Percentiles rank a stretch among this genome's conserved stretches.
phyloP scores from a whole-genome alignment of 2,888 invertebrate species.

The Tethea ocularis region DNA sequence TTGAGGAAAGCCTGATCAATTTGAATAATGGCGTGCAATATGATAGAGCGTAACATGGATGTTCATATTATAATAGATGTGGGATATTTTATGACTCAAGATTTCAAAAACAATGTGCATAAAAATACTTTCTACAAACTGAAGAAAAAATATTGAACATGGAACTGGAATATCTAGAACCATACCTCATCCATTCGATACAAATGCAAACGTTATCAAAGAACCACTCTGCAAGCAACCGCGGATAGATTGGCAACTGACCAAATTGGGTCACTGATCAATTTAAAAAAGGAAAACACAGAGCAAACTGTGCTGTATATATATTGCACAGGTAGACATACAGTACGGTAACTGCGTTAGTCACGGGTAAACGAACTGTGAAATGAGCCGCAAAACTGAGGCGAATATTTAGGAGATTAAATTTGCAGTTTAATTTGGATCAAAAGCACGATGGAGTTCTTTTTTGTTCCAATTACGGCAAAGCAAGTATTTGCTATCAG shows the following conservation, averaged over 20 bases:
- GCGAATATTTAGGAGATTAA: conserved; percentile 20
- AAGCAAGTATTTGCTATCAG: background rate
- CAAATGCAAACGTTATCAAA: background rate
- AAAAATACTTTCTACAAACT: background rate
- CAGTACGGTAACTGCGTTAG: conserved; percentile 24
- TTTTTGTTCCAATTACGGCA: background rate
- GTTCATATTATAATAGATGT: too few species aligned
- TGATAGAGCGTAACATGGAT: background rate
- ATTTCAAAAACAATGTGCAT: background rate
- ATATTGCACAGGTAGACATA: conserved; percentile 19
- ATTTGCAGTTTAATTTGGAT: conserved; percentile 1
- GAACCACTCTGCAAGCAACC: background rate
- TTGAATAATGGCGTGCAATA: background rate
- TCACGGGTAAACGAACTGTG: conserved; percentile 39
- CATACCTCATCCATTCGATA: background rate
- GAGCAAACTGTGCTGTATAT: conserved; percentile 4
- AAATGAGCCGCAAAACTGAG: conserved; percentile 17
- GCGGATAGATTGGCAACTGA: conserved; percentile 10
- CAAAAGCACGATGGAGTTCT: background rate
- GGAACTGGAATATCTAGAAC: background rate
- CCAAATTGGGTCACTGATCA: conserved; percentile 18
- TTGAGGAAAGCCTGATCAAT: background rate
- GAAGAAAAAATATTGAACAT: background rate
- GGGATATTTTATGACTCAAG: too few species aligned
- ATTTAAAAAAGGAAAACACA: conserved; percentile 19